phyloP scores from a whole-genome alignment of 2,113 vertebrate species.

The Chionis minor region DNA sequence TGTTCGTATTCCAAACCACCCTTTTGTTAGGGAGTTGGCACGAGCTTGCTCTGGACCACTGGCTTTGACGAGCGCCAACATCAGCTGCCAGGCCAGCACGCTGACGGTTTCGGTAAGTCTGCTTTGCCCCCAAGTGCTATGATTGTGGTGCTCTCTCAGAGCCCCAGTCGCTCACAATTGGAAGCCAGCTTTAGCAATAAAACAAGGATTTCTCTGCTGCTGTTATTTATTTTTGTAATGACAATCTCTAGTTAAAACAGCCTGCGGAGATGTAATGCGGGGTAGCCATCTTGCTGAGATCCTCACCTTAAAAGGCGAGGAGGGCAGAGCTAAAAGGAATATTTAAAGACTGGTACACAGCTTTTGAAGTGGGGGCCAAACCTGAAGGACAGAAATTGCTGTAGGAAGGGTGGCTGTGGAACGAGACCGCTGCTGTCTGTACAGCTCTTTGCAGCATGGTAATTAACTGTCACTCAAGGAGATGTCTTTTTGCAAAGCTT shows the following conservation, averaged over 20 bases:
- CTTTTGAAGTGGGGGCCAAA: neutral
- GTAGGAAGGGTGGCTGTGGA: neutral
- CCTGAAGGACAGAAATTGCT: neutral
- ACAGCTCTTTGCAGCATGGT: neutral
- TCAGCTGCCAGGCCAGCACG: constrained; percentile 86
- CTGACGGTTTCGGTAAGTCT: constrained; percentile 82
- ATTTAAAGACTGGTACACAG: fast-evolving
- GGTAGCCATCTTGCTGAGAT: neutral
- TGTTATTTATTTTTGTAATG: fast-evolving
- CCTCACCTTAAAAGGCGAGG: neutral
- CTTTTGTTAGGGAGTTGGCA: constrained; percentile 84
- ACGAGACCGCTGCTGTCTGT: neutral
- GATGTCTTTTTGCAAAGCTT: neutral
- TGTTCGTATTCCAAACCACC: constrained; percentile 88
- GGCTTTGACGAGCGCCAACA: constrained; percentile 92
- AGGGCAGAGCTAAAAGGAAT: neutral
- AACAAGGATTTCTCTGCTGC: neutral
- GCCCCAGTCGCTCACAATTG: neutral
- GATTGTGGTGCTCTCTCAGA: neutral
- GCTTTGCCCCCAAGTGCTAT: fast-evolving
- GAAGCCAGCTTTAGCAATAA: neutral
- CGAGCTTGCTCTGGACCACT: constrained; percentile 85
- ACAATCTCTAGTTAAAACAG: neutral
- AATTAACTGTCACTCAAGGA: neutral
- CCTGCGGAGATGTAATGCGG: neutral